Percentiles rank a stretch among this genome's conserved stretches.
These are phyloP conservation scores for Gambelia wislizenii DNA, from an alignment of 2,797 vertebrate genomes.

Conservation along the genomic window DNA sequence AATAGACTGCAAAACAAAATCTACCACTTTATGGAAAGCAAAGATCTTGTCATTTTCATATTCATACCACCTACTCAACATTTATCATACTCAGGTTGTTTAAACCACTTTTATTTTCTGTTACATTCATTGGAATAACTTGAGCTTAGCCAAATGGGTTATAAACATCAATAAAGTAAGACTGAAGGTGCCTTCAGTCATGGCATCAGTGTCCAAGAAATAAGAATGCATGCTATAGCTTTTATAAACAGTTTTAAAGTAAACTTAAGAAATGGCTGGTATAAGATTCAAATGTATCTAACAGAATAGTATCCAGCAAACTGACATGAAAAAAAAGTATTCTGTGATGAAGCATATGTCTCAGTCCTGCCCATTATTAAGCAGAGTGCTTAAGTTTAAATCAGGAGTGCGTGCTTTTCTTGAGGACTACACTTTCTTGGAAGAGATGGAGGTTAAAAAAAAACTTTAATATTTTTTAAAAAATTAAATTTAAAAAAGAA, in stretches of 20 bases:
- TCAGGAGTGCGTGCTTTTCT: no score
- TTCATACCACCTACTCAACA: background rate
- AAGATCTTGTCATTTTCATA: background rate
- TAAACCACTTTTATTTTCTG: slow-evolving; percentile 8
- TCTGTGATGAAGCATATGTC: background rate
- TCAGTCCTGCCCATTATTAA: background rate
- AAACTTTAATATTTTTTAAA: background rate
- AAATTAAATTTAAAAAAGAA: no score
- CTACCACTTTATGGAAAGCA: background rate
- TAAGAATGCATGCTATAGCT: background rate
- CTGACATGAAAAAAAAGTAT: background rate
- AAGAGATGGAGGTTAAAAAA: no score
- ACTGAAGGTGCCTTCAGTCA: background rate
- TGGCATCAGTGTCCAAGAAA: background rate
- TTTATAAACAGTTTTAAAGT: background rate
- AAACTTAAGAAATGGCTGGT: background rate
- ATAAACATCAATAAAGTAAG: slow-evolving; percentile 1
- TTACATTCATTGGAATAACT: background rate
- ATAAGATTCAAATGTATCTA: background rate
- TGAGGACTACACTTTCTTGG: background rate
- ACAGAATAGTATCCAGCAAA: background rate
- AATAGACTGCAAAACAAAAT: background rate
- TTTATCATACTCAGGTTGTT: slow-evolving; percentile 1
- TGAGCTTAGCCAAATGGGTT: background rate
- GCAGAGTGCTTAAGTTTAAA: background rate